These are phyloP conservation scores for Thymelicus acteon DNA, from an alignment of 2,888 invertebrate species.

Conservation along the genomic window DNA sequence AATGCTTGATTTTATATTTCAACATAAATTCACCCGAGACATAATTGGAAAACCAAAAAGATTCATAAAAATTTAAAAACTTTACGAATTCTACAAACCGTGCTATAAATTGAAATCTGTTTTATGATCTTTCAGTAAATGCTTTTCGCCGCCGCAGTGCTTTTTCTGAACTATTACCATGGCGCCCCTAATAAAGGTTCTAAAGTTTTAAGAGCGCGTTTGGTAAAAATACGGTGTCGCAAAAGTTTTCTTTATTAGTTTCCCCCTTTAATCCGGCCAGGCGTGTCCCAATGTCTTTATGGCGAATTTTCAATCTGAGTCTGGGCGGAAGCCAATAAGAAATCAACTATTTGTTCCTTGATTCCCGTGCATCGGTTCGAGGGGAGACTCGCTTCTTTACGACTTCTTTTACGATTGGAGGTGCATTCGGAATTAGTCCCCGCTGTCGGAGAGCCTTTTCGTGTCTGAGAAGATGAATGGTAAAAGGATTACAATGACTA, in stretches of 20 bases:
- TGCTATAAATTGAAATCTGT: constrained; percentile 57
- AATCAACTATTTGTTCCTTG: constrained; percentile 83
- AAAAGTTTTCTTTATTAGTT: constrained; percentile 85
- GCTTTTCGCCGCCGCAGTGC: constrained; percentile 60
- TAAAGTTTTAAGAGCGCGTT: constrained; percentile 78
- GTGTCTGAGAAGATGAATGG: constrained; percentile 78
- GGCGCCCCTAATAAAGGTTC: constrained; percentile 75
- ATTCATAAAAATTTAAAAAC: constrained; percentile 57
- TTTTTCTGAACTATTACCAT: constrained; percentile 70
- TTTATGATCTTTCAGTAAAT: constrained; percentile 61
- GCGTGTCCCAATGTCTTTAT: constrained; percentile 84
- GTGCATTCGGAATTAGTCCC: constrained; percentile 83
- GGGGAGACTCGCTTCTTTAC: constrained; percentile 81
- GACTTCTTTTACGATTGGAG: constrained; percentile 84
- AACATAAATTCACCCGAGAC: not conserved
- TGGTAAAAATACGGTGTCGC: constrained; percentile 84
- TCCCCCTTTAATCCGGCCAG: constrained; percentile 82
- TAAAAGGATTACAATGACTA: constrained; percentile 80
- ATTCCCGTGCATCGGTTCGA: constrained; percentile 79
- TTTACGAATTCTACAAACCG: constrained; percentile 60
- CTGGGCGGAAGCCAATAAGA: constrained; percentile 83
- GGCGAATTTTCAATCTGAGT: constrained; percentile 84
- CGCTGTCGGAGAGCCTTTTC: constrained; percentile 78
- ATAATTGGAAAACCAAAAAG: constrained; percentile 10
- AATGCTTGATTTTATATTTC: not conserved